These are phyloP conservation scores for Myiagra hebetior DNA, from an alignment of 2,113 vertebrate genomes.

Conservation along the genomic window DNA sequence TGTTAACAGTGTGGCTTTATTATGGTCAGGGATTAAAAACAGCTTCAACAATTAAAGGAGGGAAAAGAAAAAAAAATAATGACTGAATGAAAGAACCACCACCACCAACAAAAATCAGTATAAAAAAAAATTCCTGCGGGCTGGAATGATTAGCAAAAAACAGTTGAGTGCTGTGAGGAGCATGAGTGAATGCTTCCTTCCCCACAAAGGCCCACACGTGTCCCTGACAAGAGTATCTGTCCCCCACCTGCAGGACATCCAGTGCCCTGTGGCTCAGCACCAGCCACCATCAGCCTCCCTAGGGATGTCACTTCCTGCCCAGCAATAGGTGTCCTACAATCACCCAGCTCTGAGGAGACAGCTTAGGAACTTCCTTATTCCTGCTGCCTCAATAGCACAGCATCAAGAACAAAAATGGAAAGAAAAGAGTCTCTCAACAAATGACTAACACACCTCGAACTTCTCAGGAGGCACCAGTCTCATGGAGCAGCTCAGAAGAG, in stretches of 20 bases:
- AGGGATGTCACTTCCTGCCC: slow-evolving; percentile 31
- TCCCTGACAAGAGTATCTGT: not conserved
- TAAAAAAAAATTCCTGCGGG: slow-evolving; percentile 32
- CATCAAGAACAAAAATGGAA: not conserved
- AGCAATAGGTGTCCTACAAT: not conserved
- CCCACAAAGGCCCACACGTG: not conserved
- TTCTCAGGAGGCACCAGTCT: slow-evolving; percentile 7
- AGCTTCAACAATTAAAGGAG: slow-evolving; percentile 31
- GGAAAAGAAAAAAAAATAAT: not conserved
- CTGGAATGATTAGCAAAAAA: slow-evolving; percentile 27
- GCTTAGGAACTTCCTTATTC: slow-evolving; percentile 52
- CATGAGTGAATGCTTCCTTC: not conserved
- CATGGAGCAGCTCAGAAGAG: not conserved
- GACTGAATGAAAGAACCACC: not conserved
- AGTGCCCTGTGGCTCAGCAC: not conserved
- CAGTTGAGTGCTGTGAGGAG: not conserved
- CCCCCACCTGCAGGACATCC: not conserved
- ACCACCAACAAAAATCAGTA: not conserved
- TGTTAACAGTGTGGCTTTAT: slow-evolving; percentile 64
- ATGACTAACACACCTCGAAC: slow-evolving; percentile 38
- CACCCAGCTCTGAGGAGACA: not conserved
- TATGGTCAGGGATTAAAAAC: slow-evolving; percentile 61
- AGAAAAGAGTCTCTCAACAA: slow-evolving; percentile 32
- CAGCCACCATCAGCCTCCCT: not conserved
- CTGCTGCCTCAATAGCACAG: not conserved